Conservation (phyloP, 2,888 invertebrate species). For the Meteorus colon region DNA sequence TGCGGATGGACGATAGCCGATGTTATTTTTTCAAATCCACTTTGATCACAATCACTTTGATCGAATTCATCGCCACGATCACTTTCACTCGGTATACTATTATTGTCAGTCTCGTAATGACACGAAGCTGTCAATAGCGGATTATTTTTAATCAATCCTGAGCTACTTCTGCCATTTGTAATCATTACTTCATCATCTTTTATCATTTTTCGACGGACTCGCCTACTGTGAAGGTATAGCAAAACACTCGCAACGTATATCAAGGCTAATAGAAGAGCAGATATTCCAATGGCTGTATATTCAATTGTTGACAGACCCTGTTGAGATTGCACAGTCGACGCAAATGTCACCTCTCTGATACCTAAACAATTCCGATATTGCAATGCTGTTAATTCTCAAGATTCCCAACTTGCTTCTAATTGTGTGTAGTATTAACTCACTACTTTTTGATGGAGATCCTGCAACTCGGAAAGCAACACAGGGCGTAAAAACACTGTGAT, state of each 20-base stretch:
- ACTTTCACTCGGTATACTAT: constrained; percentile 56
- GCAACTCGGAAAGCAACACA: constrained; percentile 91
- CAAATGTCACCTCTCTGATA: constrained; percentile 87
- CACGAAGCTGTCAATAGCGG: constrained; percentile 79
- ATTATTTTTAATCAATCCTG: constrained; percentile 86
- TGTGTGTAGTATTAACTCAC: constrained; percentile 72
- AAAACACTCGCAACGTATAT: constrained; percentile 91
- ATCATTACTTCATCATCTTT: constrained; percentile 69
- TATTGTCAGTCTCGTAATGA: constrained; percentile 75
- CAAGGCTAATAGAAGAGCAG: constrained; percentile 87
- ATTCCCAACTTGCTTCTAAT: no score
- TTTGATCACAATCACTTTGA: constrained; percentile 62
- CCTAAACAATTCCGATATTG: constrained; percentile 74
- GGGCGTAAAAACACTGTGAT: constrained; percentile 82
- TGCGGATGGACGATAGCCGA: constrained; percentile 83
- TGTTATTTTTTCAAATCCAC: constrained; percentile 74
- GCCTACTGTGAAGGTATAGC: constrained; percentile 85
- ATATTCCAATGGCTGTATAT: constrained; percentile 88
- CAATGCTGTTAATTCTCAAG: background rate
- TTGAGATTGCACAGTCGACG: constrained; percentile 75
- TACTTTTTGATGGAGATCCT: constrained; percentile 83
- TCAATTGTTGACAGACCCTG: constrained; percentile 83
- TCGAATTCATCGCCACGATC: constrained; percentile 65
- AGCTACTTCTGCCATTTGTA: constrained; percentile 75
- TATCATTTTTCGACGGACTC: constrained; percentile 74